Base-by-base conservation (phyloP, 2,888 invertebrate species). In the Phengaris arion region DNA sequence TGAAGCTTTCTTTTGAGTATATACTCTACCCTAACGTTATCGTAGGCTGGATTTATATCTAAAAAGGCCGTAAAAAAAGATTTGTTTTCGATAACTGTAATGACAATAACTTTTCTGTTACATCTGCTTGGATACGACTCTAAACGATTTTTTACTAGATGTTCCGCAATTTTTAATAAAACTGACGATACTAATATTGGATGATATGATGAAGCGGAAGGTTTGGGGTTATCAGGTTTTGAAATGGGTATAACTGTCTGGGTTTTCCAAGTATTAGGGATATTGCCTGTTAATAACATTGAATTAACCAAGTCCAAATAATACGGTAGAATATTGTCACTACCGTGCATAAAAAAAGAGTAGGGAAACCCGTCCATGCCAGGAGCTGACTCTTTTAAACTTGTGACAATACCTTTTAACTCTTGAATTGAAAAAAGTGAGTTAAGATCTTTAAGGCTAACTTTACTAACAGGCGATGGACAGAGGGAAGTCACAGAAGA, bases 31-130 rank as follows among this genome's bases (percentile, higher is more conserved):
- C 22, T 22, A 22, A 22, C 22, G 70, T 45, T 52, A 51, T 52
- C 52, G 51, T 51, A 51, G 7, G n/a, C n/a, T n/a, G n/a, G n/a
- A n/a, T n/a, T n/a, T n/a, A n/a, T n/a, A n/a, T n/a, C n/a, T n/a
- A n/a, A n/a, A n/a, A n/a, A n/a, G n/a, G 70, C 70, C 15, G 70
- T 52, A 15, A 70, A 12, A 15, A 70, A n/a, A 6, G 51, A 70
- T 51, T 70, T 22, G 35, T 70, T 70, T 51, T 51, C 35, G 4
- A 51, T 45, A 70, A 70, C 22, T 7, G 52, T 15, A 2, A 59
- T 59, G 9, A 15, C 15, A 22, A 9, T 15, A 22, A 15, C 59
- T 4, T 70, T 70, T 70, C 6, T 51, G 69, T 35, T 8, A 22
- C 35, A 10, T 52, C 9, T 52, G 4, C 52, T 52, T 52, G 9